Conservation (phyloP, 2,888 invertebrate genomes). For the Aphodius granarius region DNA sequence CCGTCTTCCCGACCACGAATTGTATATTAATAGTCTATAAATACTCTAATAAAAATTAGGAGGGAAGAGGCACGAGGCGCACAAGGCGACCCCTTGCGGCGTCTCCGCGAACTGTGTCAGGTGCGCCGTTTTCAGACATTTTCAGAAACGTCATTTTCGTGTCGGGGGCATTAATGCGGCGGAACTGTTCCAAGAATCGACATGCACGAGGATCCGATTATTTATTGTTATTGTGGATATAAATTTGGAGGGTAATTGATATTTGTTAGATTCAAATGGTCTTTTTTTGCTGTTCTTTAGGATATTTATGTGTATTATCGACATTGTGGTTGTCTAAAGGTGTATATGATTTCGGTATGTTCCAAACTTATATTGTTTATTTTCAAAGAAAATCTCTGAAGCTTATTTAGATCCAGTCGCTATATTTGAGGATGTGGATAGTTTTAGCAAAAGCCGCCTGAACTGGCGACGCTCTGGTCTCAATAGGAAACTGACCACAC, state of each 20-base stretch:
- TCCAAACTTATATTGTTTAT: no score
- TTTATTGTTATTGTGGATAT: background rate
- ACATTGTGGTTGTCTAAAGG: no score
- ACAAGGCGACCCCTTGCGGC: background rate
- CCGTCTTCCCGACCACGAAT: background rate
- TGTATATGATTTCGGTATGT: no score
- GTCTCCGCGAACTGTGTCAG: background rate
- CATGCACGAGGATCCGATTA: background rate
- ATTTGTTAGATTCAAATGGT: no score
- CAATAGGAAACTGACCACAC: no score
- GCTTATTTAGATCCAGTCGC: no score
- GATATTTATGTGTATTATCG: no score
- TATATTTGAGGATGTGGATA: no score
- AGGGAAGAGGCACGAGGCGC: background rate
- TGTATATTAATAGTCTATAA: background rate
- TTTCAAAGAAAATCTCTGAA: no score
- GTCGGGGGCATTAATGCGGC: background rate
- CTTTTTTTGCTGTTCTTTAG: no score
- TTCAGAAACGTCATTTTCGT: background rate
- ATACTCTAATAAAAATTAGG: background rate
- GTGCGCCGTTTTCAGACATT: background rate
- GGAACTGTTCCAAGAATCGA: background rate
- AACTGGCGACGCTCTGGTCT: no score
- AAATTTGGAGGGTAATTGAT: background rate
- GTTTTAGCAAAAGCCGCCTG: no score